phyloP scores from a whole-genome alignment of 2,888 invertebrate genomes.

The Erebia epiphron region DNA sequence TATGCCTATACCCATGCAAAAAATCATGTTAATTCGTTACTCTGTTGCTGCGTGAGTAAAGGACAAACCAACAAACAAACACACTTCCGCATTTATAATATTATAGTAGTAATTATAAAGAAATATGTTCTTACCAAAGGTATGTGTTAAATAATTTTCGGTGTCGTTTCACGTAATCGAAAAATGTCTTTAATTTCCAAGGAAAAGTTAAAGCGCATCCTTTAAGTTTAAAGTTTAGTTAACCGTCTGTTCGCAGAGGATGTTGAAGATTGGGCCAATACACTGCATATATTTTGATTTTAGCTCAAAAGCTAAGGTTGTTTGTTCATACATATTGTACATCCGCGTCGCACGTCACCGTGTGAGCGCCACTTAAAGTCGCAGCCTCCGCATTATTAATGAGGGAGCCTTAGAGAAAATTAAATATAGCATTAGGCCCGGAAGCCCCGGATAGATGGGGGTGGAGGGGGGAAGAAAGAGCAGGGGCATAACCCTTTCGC shows the following conservation, averaged over 20 bases:
- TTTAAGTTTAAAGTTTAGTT: too few relatives aligned
- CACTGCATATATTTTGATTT: neutral
- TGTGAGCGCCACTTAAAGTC: slow-evolving; percentile 82
- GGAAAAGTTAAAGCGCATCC: too few relatives aligned
- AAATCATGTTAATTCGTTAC: too few relatives aligned
- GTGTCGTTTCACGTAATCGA: too few relatives aligned
- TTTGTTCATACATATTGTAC: slow-evolving; percentile 49
- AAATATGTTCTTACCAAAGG: too few relatives aligned
- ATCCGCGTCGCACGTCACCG: slow-evolving; percentile 66
- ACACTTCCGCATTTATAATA: too few relatives aligned
- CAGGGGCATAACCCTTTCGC: slow-evolving; percentile 70
- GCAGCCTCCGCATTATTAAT: slow-evolving; percentile 81
- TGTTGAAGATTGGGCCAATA: neutral
- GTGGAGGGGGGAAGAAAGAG: slow-evolving; percentile 51
- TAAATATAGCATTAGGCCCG: slow-evolving; percentile 83
- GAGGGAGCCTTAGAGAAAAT: slow-evolving; percentile 83
- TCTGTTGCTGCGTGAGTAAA: too few relatives aligned
- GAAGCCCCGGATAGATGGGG: slow-evolving; percentile 72
- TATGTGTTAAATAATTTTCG: too few relatives aligned
- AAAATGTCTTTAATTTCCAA: too few relatives aligned
- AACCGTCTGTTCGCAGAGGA: neutral
- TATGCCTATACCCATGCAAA: too few relatives aligned
- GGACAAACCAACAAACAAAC: too few relatives aligned
- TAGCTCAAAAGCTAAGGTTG: slow-evolving; percentile 6
- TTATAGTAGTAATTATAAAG: too few relatives aligned